Percentiles rank a stretch among this genome's conserved stretches.
phyloP scores from a whole-genome alignment of 2,113 vertebrate species.

The Perca fluviatilis region DNA sequence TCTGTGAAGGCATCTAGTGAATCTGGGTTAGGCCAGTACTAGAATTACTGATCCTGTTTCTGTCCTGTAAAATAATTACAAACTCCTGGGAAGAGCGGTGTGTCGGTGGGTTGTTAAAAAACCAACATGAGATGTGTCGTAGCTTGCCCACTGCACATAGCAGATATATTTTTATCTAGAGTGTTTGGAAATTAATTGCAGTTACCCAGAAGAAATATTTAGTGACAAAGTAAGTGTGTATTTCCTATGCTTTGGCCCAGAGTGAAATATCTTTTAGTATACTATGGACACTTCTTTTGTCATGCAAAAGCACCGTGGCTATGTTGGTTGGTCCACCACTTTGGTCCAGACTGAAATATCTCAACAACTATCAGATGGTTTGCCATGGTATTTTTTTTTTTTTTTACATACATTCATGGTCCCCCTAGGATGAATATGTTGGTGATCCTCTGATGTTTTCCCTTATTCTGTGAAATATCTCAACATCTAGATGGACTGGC shows the following conservation, averaged over 20 bases:
- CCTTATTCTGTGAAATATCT: too few species aligned
- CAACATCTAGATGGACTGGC: not conserved
- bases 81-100: not conserved
- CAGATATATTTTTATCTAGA: not conserved
- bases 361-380: not conserved
- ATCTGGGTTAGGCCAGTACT: conserved; percentile 44
- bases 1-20: conserved; percentile 36
- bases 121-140: not conserved
- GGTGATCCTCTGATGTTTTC: not conserved
- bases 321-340: not conserved
- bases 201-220: not conserved
- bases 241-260: too few species aligned
- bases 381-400: not conserved
- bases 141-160: not conserved
- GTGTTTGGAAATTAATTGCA: not conserved
- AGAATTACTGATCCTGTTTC: conserved; percentile 31
- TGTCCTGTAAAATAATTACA: conserved; percentile 23
- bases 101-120: not conserved
- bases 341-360: not conserved
- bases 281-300: not conserved
- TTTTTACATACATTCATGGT: not conserved
- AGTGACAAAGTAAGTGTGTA: too few species aligned
- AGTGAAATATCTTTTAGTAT: not conserved
- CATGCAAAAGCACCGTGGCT: not conserved
- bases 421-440: not conserved